A percentile compares a stretch with the other conserved stretches of the same genome.
Conservation (phyloP, 2,888 invertebrate species). For the Drosophila pegasa region DNA sequence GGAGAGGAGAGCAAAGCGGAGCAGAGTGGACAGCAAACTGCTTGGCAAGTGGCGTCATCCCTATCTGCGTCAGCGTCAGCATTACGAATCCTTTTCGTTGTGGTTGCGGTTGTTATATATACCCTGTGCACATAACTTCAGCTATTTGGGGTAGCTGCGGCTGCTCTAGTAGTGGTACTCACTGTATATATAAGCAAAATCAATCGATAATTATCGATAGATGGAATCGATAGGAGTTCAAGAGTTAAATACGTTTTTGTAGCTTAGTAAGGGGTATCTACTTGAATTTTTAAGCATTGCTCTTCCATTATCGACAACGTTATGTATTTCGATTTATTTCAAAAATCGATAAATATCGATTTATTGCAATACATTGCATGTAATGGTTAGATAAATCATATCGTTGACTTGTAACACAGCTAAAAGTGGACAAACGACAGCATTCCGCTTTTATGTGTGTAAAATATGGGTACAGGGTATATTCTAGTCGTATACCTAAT, state of each 20-base stretch:
- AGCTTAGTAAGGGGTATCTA: no score
- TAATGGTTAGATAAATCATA: not conserved
- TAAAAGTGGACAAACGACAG: no score
- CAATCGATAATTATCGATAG: not conserved
- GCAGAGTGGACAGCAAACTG: conserved; percentile 17
- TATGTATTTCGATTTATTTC: not conserved
- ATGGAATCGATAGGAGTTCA: not conserved
- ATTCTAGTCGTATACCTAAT: not conserved
- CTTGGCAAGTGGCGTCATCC: conserved; percentile 45
- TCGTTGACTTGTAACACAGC: no score
- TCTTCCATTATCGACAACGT: not conserved
- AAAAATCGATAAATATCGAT: conserved; percentile 2
- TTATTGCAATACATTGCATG: not conserved
- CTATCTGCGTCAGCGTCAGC: conserved; percentile 20
- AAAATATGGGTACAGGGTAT: not conserved
- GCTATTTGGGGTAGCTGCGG: not conserved
- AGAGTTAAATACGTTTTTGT: not conserved
- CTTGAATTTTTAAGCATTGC: not conserved
- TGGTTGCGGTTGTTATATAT: conserved; percentile 4
- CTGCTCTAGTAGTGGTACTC: no score
- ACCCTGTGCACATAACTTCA: not conserved
- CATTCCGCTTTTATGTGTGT: no score
- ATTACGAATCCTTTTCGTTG: conserved; percentile 5
- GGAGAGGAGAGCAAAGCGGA: no score
- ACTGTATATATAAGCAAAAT: no score